phyloP scores from a whole-genome alignment of 2,797 vertebrate species.

The Malacoraja senta region DNA sequence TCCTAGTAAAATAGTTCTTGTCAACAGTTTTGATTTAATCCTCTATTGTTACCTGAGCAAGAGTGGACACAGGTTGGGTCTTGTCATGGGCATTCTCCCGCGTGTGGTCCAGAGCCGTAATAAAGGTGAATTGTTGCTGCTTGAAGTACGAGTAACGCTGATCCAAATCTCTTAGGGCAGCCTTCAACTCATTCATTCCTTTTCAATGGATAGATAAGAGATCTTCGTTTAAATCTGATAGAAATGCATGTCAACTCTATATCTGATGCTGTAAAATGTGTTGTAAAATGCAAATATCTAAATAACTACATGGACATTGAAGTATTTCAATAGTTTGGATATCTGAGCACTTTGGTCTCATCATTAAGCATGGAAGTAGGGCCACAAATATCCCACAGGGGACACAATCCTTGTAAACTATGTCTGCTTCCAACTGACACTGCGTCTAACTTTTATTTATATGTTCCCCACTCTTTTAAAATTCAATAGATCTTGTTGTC shows the following conservation, averaged over 20 bases:
- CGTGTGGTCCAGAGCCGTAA: conserved; percentile 56
- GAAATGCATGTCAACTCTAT: neutral
- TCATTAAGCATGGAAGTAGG: neutral
- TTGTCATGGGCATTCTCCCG: conserved; percentile 56
- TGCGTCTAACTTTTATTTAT: neutral
- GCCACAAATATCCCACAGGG: neutral
- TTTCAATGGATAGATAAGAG: neutral
- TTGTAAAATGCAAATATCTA: neutral
- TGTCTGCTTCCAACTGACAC: neutral
- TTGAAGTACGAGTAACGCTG: conserved; percentile 58
- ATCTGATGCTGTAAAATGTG: neutral
- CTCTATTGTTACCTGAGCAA: conserved; percentile 56
- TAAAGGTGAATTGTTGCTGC: conserved; percentile 69
- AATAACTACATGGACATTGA: neutral
- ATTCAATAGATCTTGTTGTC: neutral
- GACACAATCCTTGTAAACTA: neutral
- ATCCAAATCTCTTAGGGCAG: conserved; percentile 51
- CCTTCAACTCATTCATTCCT: conserved; percentile 58
- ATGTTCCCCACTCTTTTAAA: neutral
- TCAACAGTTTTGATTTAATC: neutral
- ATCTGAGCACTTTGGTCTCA: neutral
- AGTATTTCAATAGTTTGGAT: neutral
- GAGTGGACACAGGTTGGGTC: conserved; percentile 56
- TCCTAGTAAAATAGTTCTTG: neutral
- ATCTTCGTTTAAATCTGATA: neutral